phyloP scores from a whole-genome alignment of 2,113 vertebrate genomes.

The Notothenia rossii region DNA sequence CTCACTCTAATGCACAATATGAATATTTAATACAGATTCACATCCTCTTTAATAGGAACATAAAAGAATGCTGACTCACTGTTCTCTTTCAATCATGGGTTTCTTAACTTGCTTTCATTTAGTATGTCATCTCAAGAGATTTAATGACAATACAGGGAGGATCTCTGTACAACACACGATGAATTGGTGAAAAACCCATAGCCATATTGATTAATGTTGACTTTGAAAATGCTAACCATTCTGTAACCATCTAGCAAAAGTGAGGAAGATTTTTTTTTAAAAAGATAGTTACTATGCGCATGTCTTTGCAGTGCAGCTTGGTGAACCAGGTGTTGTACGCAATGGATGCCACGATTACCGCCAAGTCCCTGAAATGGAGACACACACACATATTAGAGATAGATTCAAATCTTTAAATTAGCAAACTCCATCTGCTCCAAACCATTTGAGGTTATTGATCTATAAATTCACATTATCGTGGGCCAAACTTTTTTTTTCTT shows the following conservation, averaged over 20 bases:
- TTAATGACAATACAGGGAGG: too few relatives aligned
- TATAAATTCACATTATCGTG: slow-evolving; percentile 67
- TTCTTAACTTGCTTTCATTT: too few relatives aligned
- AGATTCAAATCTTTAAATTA: slow-evolving; percentile 59
- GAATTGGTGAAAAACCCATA: too few relatives aligned
- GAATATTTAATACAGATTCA: slow-evolving; percentile 39
- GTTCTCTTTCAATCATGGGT: too few relatives aligned
- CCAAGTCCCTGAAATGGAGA: slow-evolving; percentile 87
- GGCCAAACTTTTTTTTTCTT: slow-evolving; percentile 54
- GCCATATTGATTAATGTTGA: too few relatives aligned
- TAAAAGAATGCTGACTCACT: not conserved
- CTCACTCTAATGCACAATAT: slow-evolving; percentile 24
- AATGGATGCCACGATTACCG: slow-evolving; percentile 92
- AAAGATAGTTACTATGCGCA: slow-evolving; percentile 87
- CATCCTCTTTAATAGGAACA: not conserved
- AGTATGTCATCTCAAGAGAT: too few relatives aligned
- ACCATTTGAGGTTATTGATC: slow-evolving; percentile 65
- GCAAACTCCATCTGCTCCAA: slow-evolving; percentile 65
- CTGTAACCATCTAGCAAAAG: too few relatives aligned
- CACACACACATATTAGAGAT: slow-evolving; percentile 37
- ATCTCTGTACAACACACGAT: too few relatives aligned
- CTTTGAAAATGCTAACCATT: too few relatives aligned
- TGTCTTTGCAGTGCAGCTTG: slow-evolving; percentile 92
- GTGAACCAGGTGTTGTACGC: slow-evolving; percentile 96
- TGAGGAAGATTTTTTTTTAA: not conserved